phyloP scores from a whole-genome alignment of 2,113 vertebrate genomes.

The Podarcis muralis region DNA sequence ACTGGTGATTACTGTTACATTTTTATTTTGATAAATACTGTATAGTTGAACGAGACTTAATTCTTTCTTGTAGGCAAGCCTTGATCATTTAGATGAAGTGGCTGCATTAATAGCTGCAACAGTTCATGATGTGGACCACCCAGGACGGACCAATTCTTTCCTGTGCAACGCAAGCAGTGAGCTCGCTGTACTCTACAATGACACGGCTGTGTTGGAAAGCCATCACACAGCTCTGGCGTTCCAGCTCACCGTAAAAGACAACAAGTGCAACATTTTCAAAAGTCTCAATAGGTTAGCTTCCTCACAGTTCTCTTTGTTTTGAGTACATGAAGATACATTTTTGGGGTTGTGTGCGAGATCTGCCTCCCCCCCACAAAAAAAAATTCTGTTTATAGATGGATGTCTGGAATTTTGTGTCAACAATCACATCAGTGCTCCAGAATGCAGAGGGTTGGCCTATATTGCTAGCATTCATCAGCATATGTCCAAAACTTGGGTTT shows the following conservation, averaged over 20 bases:
- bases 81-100: constrained; percentile 92
- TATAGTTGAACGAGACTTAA: background rate
- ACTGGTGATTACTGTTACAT: constrained; percentile 6
- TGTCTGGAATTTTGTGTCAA: background rate
- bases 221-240: constrained; percentile 94
- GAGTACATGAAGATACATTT: background rate
- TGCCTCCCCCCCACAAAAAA: no score
- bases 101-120: constrained; percentile 94
- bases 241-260: constrained; percentile 90
- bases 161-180: constrained; percentile 95
- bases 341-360: no score
- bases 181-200: constrained; percentile 93
- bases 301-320: background rate
- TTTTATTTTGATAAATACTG: constrained; percentile 22
- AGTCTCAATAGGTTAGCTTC: constrained; percentile 88
- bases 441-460: background rate
- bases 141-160: constrained; percentile 94
- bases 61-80: constrained; percentile 78
- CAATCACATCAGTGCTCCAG: background rate
- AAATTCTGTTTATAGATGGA: background rate
- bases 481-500: background rate
- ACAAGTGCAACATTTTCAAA: constrained; percentile 95
- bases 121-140: constrained; percentile 93
- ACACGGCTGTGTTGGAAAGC: constrained; percentile 93
- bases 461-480: background rate